A percentile compares a stretch with the other conserved stretches of the same genome.
These are phyloP conservation scores for Fragum whitleyi DNA, from an alignment of 2,888 invertebrate species.

Conservation along the genomic window DNA sequence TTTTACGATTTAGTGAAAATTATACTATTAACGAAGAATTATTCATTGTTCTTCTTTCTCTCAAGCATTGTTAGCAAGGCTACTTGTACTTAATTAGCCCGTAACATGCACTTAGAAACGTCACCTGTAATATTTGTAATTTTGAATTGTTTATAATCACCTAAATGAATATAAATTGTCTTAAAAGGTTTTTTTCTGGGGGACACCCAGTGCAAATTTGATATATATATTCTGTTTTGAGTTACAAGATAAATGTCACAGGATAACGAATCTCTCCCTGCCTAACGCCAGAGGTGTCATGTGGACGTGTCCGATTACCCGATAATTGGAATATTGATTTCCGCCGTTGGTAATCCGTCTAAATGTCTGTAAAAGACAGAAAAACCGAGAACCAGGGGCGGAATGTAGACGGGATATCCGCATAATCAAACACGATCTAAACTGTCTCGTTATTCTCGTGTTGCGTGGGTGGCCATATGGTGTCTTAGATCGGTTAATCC, in stretches of 20 bases:
- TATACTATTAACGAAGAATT: too few relatives aligned
- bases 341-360: not conserved
- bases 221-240: too few relatives aligned
- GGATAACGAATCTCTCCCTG: not conserved
- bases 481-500: not conserved
- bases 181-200: too few relatives aligned
- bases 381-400: not conserved
- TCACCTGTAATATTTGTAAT: too few relatives aligned
- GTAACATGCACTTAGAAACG: too few relatives aligned
- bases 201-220: too few relatives aligned
- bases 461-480: conserved; percentile 19
- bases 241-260: not conserved
- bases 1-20: too few relatives aligned
- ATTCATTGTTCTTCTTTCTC: too few relatives aligned
- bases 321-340: not conserved
- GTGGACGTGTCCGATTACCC: not conserved
- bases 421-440: conserved; percentile 1
- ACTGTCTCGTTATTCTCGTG: not conserved
- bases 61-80: too few relatives aligned
- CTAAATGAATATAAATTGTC: too few relatives aligned
- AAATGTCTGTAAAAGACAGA: not conserved
- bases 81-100: too few relatives aligned
- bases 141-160: too few relatives aligned
- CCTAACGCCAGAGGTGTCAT: not conserved
- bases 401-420: not conserved